Conservation (phyloP, 2,888 invertebrate species). For the Polyploca ridens region DNA sequence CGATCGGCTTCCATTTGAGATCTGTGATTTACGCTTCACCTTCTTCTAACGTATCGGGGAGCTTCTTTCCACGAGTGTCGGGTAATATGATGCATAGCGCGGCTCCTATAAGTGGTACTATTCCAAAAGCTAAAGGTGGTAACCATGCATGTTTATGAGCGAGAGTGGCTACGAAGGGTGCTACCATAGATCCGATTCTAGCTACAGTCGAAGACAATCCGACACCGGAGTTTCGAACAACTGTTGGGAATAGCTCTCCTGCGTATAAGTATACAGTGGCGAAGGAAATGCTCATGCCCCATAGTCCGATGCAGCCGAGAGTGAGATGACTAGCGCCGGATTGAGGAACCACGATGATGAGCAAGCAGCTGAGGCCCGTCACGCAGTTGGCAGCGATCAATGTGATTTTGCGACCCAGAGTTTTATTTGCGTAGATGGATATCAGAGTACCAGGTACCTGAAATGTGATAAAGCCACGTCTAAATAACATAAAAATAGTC, state of each 20-base stretch:
- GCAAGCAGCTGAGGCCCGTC: slow-evolving; percentile 86
- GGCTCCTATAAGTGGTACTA: slow-evolving; percentile 88
- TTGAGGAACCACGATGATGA: slow-evolving; percentile 83
- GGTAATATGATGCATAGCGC: slow-evolving; percentile 88
- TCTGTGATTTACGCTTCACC: slow-evolving; percentile 83
- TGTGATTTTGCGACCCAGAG: slow-evolving; percentile 87
- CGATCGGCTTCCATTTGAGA: slow-evolving; percentile 20
- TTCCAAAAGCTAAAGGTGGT: slow-evolving; percentile 90
- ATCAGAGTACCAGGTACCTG: slow-evolving; percentile 86
- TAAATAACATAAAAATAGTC: background rate
- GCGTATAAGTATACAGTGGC: slow-evolving; percentile 94
- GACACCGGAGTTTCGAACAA: slow-evolving; percentile 93
- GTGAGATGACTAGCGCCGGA: slow-evolving; percentile 81
- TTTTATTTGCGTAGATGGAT: slow-evolving; percentile 87
- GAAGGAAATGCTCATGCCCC: slow-evolving; percentile 93
- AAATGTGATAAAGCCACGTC: slow-evolving; percentile 37
- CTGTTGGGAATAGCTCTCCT: slow-evolving; percentile 95
- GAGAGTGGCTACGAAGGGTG: slow-evolving; percentile 92
- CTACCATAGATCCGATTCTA: slow-evolving; percentile 93
- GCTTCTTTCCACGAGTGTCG: slow-evolving; percentile 89
- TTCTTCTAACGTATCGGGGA: slow-evolving; percentile 93
- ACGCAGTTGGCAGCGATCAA: slow-evolving; percentile 87
- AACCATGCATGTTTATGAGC: slow-evolving; percentile 83
- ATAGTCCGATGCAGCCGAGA: slow-evolving; percentile 90
- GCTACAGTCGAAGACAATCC: slow-evolving; percentile 94